Conservation (phyloP, 1,140 invertebrate genomes). For the Atta texana region DNA sequence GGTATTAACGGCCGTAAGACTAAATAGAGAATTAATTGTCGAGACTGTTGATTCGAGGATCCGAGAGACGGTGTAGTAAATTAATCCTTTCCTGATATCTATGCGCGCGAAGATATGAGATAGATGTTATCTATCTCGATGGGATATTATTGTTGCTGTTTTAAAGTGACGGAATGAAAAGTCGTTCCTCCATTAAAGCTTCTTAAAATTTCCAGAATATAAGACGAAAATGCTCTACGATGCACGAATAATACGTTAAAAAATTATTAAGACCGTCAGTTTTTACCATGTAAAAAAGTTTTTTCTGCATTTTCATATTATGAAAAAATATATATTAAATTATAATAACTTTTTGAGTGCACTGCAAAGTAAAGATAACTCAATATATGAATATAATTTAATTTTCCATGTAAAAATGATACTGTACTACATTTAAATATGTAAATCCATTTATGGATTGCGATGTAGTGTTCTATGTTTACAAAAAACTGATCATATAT, state of each 20-base stretch:
- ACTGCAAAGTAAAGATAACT: too few relatives aligned
- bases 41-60: background rate
- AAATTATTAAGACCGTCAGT: background rate
- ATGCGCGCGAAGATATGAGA: background rate
- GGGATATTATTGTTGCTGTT: background rate
- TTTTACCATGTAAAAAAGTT: background rate
- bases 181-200: background rate
- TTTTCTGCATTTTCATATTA: background rate
- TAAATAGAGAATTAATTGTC: conserved; percentile 26
- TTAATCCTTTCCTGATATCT: conserved; percentile 39
- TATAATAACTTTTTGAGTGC: background rate
- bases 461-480: too few relatives aligned
- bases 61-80: background rate
- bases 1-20: background rate
- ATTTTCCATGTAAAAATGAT: too few relatives aligned
- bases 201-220: background rate
- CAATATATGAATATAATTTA: too few relatives aligned
- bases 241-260: background rate
- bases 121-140: background rate
- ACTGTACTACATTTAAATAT: too few relatives aligned
- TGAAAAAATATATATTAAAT: background rate
- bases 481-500: too few relatives aligned
- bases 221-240: background rate
- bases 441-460: too few relatives aligned
- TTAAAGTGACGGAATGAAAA: background rate